Base-by-base conservation (phyloP, 2,888 invertebrate species). In the Ctenicera cuprea region DNA sequence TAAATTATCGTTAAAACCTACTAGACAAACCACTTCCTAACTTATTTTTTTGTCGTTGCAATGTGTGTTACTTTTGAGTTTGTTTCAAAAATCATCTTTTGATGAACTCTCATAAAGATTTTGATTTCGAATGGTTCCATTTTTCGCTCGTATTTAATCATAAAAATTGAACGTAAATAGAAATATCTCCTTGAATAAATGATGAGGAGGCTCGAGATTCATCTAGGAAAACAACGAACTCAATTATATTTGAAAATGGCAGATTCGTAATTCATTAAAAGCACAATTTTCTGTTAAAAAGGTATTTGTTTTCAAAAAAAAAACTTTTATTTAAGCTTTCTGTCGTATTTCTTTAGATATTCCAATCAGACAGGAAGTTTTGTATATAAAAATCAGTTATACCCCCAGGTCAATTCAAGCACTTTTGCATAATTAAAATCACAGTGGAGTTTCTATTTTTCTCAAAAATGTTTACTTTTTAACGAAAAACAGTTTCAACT, bases 221-320 rank as follows among this genome's bases (percentile, higher is more conserved):
- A 54, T 54, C 26, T 54, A 54, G n/a, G 14, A 57, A 57, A 57
- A 57, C 33, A 30, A 57, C 33, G 16, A 57, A 57, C 54, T 26
- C 57, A 57, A 57, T 57, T 57, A 57, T 57, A 57, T 33, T 57
- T 14, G 14, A 57, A 33, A 57, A 57, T 54, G 8, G 33, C 33
- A 57, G 33, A 30, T 33, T 9, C 57, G 33, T 18, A n/a, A 33
- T 14, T 57, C 57, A 57, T 57, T 57, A 30, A 57, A 5, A n/a
- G 14, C 30, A 33, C 33, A 57, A 57, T 57, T 33, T 9, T 57
- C 16, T 14, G 33, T 54, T 18, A 16, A 33, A 57, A 33, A 4
- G 8, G 33, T 57, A 14, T 33, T 33, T 33, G 33, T 57, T 33
- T 33, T 22, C n/a, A n/a, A n/a, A n/a, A 52, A 52, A 16, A 52